These are phyloP conservation scores for Pteria penguin DNA, from an alignment of 2,888 invertebrate genomes.

Conservation along the genomic window DNA sequence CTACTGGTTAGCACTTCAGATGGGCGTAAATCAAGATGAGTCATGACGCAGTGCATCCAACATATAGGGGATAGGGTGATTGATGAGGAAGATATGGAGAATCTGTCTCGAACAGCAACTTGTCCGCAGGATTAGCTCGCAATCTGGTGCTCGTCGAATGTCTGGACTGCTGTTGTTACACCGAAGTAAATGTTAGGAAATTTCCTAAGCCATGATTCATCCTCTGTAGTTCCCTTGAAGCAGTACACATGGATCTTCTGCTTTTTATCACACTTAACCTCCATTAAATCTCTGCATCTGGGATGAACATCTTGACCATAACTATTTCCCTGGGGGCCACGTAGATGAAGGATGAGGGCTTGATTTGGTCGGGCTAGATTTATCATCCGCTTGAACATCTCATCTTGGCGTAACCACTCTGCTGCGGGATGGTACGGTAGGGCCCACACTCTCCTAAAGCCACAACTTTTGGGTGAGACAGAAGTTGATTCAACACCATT, in stretches of 20 bases:
- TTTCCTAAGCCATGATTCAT: background rate
- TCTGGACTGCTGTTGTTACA: background rate
- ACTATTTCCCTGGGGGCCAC: background rate
- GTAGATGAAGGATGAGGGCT: background rate
- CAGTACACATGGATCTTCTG: background rate
- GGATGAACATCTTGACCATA: background rate
- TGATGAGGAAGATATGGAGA: background rate
- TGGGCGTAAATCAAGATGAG: background rate
- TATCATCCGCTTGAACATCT: background rate
- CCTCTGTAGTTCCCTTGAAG: background rate
- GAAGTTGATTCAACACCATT: too few species aligned
- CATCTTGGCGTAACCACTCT: background rate
- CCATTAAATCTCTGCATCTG: background rate
- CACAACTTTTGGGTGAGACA: too few species aligned
- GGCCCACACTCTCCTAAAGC: background rate
- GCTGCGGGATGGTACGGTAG: background rate
- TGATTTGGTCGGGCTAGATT: background rate
- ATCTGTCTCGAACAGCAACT: conserved; percentile 1
- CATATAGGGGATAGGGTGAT: too few species aligned
- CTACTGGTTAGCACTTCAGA: background rate
- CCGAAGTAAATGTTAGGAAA: background rate
- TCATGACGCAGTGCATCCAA: background rate
- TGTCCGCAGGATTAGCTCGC: background rate
- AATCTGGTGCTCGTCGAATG: background rate
- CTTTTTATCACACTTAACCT: background rate